Evolutionary conservation across 2,113 vertebrate species (phyloP), one percentile per base, ranked within the genome.

Genomic region (Xerus inauris): DNA sequence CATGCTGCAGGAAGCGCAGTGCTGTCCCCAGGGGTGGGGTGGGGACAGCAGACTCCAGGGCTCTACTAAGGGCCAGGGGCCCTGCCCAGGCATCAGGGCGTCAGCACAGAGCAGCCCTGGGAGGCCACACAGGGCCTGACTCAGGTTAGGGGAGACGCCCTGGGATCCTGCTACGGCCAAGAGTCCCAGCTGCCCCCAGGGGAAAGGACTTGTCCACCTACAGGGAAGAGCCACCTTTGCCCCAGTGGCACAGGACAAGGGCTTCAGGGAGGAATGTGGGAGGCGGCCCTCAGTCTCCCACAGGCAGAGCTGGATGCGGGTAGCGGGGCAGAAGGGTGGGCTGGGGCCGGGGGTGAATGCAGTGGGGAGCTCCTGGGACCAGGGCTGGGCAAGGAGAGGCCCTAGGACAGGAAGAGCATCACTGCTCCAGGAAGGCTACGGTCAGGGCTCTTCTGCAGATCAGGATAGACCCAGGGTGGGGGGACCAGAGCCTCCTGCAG

Each of bases 401-500:
- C 1, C 2, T 3, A 4, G 40, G 22, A 8, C 47, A 49, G 8
- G 54, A 30, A 17, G 69, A 1, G 35, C 20, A 10, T 30, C 19
- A 8, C 2, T 32, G 26, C 26, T 8, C 35, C 51, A 30, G 20
- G 42, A 19, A 28, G 35, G 22, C 19, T 6, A 4, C 10, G 14
- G 32, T 12, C 16, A 19, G n/a, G 40, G 51, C 0, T 49, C 38
- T 42, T 40, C 24, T 5, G 19, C 0, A 1, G 6, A 7, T 26
- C 0, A 0, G 9, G 59, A 13, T 11, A 13, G 2, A 8, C 54
- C 54, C 24, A 20, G 54, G 20, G 19, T 7, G 2, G 57, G 47
- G 10, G 28, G 45, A 35, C 0, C 12, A 26, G 32, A 40, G 73
- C 9, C 59, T 26, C 57, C 67, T 26, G 13, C 24, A 49, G 94